A percentile compares a stretch with the other conserved stretches of the same genome.
Evolutionary conservation across 2,888 invertebrate genomes (phyloP).

Genomic region (Sisyra nigra): DNA sequence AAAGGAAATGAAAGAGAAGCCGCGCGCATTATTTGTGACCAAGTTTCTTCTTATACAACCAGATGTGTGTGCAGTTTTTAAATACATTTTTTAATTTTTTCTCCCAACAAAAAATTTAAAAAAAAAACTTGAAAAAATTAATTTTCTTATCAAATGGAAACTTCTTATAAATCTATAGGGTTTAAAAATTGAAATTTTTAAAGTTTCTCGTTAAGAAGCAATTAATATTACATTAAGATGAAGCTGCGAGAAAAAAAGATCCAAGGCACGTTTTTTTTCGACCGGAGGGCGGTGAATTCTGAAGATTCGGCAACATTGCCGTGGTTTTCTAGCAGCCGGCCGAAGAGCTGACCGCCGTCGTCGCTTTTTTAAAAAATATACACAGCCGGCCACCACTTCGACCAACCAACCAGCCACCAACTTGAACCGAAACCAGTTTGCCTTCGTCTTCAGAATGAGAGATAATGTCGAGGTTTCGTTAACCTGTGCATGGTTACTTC

Average conservation of each 20-base stretch:
- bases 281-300: background rate
- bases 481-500: too few relatives aligned
- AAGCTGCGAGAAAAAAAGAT: background rate
- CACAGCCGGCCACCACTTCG: conserved; percentile 3
- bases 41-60: background rate
- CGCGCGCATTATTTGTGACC: conserved; percentile 3
- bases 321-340: background rate
- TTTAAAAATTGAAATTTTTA: background rate
- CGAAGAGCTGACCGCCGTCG: too few relatives aligned
- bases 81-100: too few relatives aligned
- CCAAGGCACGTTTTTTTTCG: background rate
- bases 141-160: too few relatives aligned
- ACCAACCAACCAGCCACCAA: conserved; percentile 13
- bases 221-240: background rate
- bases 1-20: conserved; percentile 14
- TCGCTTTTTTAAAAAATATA: background rate
- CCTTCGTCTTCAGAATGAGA: conserved; percentile 18
- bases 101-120: too few relatives aligned
- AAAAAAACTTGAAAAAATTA: too few relatives aligned
- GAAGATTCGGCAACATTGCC: conserved; percentile 6
- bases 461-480: background rate
- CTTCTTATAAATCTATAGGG: too few relatives aligned
- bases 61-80: too few relatives aligned
- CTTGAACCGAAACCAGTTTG: conserved; percentile 23
- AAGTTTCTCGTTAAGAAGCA: background rate